Conservation (phyloP, 2,113 vertebrate species). For the Anarrhichthys ocellatus region DNA sequence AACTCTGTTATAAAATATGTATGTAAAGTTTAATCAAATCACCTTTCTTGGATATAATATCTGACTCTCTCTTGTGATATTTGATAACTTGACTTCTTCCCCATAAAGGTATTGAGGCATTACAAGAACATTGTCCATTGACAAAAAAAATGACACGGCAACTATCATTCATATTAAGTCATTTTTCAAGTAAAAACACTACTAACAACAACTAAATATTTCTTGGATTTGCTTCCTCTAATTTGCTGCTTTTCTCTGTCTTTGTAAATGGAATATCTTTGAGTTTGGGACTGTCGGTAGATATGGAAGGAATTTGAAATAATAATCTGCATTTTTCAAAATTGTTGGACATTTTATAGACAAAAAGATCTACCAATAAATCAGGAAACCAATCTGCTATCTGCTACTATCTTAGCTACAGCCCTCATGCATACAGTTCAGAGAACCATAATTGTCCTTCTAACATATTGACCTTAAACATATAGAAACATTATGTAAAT, state of each 20-base stretch:
- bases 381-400: neutral
- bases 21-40: neutral
- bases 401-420: neutral
- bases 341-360: neutral
- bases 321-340: neutral
- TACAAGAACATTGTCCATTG: neutral
- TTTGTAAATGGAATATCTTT: neutral
- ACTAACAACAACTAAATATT: neutral
- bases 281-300: neutral
- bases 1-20: neutral
- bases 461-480: slow-evolving; percentile 42
- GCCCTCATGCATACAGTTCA: neutral
- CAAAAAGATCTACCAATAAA: neutral
- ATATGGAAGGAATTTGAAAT: neutral
- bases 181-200: neutral
- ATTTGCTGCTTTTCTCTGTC: neutral
- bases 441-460: neutral
- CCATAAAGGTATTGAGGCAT: neutral
- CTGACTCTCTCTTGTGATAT: neutral
- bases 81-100: neutral
- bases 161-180: neutral
- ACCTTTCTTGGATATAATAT: neutral
- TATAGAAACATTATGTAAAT: slow-evolving; percentile 27
- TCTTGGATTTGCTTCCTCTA: neutral
- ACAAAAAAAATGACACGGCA: neutral